Conservation (phyloP, 2,888 invertebrate genomes). For the Meloe dianella region DNA sequence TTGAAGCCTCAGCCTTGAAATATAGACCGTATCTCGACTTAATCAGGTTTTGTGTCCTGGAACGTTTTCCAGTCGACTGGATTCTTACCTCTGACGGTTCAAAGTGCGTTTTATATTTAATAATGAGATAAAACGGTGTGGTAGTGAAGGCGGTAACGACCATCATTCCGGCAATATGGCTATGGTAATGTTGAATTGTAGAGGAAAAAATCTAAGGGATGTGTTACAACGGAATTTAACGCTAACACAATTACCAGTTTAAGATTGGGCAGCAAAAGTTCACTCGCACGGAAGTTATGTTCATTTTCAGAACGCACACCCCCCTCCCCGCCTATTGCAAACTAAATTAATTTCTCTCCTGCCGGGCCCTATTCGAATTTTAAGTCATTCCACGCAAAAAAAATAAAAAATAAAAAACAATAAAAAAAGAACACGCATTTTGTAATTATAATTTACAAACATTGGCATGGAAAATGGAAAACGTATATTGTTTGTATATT, state of each 20-base stretch:
- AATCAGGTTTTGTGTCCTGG: slow-evolving; percentile 40
- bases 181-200: neutral
- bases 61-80: slow-evolving; percentile 37
- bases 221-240: slow-evolving; percentile 56
- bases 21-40: slow-evolving; percentile 39
- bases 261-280: slow-evolving; percentile 56
- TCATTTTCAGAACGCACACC: slow-evolving; percentile 53
- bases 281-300: slow-evolving; percentile 57
- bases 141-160: neutral
- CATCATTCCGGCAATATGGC: neutral
- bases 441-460: slow-evolving; percentile 22
- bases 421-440: neutral
- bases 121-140: neutral
- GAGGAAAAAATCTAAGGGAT: slow-evolving; percentile 24
- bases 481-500: slow-evolving; percentile 37
- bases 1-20: slow-evolving; percentile 24
- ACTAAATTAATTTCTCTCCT: slow-evolving; percentile 49
- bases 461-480: slow-evolving; percentile 36
- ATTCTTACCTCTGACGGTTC: slow-evolving; percentile 25
- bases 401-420: too few relatives aligned
- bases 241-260: slow-evolving; percentile 58
- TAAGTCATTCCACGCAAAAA: neutral
- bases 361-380: slow-evolving; percentile 16
- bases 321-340: slow-evolving; percentile 40
- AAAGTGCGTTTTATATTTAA: slow-evolving; percentile 1